A percentile compares a stretch with the other conserved stretches of the same genome.
phyloP scores from a whole-genome alignment of 2,113 vertebrate genomes.

The Chionomys nivalis region DNA sequence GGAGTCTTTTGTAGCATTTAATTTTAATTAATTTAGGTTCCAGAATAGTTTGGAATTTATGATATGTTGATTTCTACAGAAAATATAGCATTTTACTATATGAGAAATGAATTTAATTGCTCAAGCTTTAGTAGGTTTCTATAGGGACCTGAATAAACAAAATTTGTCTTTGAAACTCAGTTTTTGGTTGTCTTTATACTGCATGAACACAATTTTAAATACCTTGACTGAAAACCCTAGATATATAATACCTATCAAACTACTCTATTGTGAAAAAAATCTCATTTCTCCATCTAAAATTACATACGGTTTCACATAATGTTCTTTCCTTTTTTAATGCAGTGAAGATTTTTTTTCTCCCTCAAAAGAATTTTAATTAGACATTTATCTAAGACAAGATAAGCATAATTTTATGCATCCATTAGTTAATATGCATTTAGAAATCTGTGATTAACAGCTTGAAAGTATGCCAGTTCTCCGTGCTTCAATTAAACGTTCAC shows the following conservation, averaged over 20 bases:
- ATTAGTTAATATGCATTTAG: constrained; percentile 74
- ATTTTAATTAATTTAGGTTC: constrained; percentile 6
- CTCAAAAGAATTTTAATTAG: constrained; percentile 75
- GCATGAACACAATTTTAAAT: neutral
- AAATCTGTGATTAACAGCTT: constrained; percentile 72
- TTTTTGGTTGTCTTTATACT: neutral
- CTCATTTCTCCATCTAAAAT: constrained; percentile 8
- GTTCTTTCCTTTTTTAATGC: constrained; percentile 57
- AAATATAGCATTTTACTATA: neutral
- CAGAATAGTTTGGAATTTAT: neutral
- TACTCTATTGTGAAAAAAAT: neutral
- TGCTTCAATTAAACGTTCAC: constrained; percentile 72
- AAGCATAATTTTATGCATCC: constrained; percentile 72
- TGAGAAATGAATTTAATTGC: constrained; percentile 48
- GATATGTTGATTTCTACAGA: constrained; percentile 21
- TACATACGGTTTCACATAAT: constrained; percentile 35
- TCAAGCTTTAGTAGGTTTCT: constrained; percentile 9
- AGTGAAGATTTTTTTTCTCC: constrained; percentile 40
- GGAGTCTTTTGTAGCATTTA: neutral
- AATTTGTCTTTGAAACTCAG: constrained; percentile 32
- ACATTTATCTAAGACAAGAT: constrained; percentile 75
- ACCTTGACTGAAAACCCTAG: neutral
- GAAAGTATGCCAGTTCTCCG: constrained; percentile 72
- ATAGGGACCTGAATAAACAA: constrained; percentile 49
- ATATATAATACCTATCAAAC: neutral